A percentile compares a stretch with the other conserved stretches of the same genome.
Conservation (phyloP, 2,888 invertebrate species). For the Macaria liturata region DNA sequence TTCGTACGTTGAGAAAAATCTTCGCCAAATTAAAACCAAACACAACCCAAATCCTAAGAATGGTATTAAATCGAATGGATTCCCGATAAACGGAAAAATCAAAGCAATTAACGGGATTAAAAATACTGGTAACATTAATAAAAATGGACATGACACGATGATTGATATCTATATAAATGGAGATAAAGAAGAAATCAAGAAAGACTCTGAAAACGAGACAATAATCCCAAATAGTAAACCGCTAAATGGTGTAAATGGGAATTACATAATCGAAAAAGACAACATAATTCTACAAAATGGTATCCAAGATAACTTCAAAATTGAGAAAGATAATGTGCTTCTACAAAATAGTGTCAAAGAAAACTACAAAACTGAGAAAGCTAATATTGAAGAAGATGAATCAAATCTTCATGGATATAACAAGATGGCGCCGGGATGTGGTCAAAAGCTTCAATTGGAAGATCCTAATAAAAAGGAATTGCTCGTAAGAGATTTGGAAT, state of each 20-base stretch:
- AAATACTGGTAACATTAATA: conserved; percentile 11
- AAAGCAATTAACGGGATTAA: conserved; percentile 1
- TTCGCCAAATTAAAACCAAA: conserved; percentile 30
- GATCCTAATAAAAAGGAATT: conserved; percentile 68
- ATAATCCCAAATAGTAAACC: conserved; percentile 18
- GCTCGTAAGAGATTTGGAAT: conserved; percentile 56
- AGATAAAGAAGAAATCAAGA: not conserved
- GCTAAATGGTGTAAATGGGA: conserved; percentile 25
- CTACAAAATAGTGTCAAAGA: conserved; percentile 24
- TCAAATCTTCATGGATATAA: conserved; percentile 64
- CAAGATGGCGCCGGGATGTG: conserved; percentile 64
- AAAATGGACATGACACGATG: conserved; percentile 26
- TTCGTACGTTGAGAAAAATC: conserved; percentile 43
- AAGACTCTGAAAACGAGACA: conserved; percentile 27
- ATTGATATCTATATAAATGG: conserved; percentile 8
- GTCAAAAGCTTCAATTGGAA: conserved; percentile 65
- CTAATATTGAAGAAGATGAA: conserved; percentile 42
- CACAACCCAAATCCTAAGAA: conserved; percentile 22
- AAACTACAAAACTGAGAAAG: conserved; percentile 14
- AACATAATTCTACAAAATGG: conserved; percentile 20
- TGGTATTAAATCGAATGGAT: conserved; percentile 5
- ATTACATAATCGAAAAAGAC: conserved; percentile 27
- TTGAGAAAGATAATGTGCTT: conserved; percentile 2
- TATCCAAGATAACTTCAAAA: conserved; percentile 22
- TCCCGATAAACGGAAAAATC: conserved; percentile 7